Evolutionary conservation across 2,888 invertebrate species (phyloP).

Genomic region (Camponotus fellah): DNA sequence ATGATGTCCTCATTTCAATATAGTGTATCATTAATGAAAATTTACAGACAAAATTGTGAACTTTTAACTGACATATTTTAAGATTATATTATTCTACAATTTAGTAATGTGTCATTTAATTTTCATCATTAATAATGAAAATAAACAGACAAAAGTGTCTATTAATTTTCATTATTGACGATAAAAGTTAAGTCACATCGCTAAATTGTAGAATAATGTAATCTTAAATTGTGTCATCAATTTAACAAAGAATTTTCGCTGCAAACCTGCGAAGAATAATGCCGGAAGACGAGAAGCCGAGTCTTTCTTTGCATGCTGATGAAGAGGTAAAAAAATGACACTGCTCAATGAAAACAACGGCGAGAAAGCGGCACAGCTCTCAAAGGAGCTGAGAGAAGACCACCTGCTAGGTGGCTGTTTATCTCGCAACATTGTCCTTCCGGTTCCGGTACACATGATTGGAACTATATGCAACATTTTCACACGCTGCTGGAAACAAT

Average conservation of each 20-base stretch:
- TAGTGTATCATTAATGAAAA: background rate
- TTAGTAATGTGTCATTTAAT: no score
- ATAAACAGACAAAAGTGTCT: no score
- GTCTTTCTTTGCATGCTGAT: background rate
- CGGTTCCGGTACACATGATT: conserved; percentile 41
- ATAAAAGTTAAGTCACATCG: background rate
- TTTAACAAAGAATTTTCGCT: background rate
- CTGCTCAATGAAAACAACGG: conserved; percentile 24
- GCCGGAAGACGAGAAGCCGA: conserved; percentile 13
- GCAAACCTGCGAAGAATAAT: background rate
- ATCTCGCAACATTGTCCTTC: conserved; percentile 16
- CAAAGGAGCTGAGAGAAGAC: conserved; percentile 25
- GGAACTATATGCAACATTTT: background rate
- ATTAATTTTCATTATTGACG: background rate
- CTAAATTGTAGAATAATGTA: background rate
- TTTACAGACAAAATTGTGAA: no score
- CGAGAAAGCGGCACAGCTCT: conserved; percentile 22
- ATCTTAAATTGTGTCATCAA: background rate
- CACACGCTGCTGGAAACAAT: conserved; percentile 19
- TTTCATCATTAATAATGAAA: no score
- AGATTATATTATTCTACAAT: no score
- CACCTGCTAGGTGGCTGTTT: conserved; percentile 45
- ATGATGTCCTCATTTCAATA: background rate
- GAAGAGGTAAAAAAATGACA: conserved; percentile 23
- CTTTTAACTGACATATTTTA: no score